Conservation (phyloP, 2,113 vertebrate genomes). For the Hoplias malabaricus region DNA sequence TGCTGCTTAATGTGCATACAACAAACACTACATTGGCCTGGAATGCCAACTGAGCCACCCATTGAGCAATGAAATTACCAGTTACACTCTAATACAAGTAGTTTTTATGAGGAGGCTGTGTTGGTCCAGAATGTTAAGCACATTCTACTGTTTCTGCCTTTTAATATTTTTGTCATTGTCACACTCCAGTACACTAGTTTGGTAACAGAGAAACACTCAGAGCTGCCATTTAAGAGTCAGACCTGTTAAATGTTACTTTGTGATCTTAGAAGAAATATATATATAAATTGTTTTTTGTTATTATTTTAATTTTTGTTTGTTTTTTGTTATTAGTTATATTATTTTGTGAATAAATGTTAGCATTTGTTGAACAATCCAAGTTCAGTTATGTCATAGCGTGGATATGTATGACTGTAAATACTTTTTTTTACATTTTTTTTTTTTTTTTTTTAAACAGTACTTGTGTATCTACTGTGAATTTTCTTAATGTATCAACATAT, state of each 20-base stretch:
- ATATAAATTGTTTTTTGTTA: too few species aligned
- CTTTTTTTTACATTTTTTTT: slow-evolving; percentile 55
- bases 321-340: not conserved
- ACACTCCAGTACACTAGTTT: slow-evolving; percentile 43
- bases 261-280: too few species aligned
- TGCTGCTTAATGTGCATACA: slow-evolving; percentile 5
- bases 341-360: slow-evolving; percentile 10
- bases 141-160: slow-evolving; percentile 62
- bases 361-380: not conserved
- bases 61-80: slow-evolving; percentile 57
- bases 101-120: slow-evolving; percentile 53
- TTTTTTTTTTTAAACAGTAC: slow-evolving; percentile 55
- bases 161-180: slow-evolving; percentile 51
- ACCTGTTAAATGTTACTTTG: not conserved
- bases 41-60: slow-evolving; percentile 56
- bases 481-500: slow-evolving; percentile 75
- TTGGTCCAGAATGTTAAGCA: slow-evolving; percentile 60
- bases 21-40: slow-evolving; percentile 57
- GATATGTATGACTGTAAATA: slow-evolving; percentile 72
- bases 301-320: too few species aligned
- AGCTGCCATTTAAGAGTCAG: not conserved
- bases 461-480: slow-evolving; percentile 77
- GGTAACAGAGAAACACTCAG: slow-evolving; percentile 48
- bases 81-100: slow-evolving; percentile 44
- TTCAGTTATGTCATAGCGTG: not conserved